Percentiles rank a stretch among this genome's conserved stretches.
Conservation (phyloP, 2,113 vertebrate genomes). For the Gambusia holbrooki region DNA sequence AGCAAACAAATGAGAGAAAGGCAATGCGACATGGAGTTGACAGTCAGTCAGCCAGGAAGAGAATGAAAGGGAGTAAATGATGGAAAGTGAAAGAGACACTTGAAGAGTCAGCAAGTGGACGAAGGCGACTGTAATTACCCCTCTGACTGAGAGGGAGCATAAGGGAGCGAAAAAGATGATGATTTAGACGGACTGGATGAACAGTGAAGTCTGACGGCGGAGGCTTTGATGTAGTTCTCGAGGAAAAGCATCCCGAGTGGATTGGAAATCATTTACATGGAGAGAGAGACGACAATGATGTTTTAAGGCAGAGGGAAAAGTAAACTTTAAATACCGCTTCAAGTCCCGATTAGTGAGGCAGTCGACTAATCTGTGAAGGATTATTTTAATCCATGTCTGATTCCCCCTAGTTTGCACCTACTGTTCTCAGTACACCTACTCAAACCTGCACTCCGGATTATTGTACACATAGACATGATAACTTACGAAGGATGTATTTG, state of each 20-base stretch:
- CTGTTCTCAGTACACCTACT: neutral
- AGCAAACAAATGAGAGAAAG: slow-evolving; percentile 16
- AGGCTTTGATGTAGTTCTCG: neutral
- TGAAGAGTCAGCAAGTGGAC: slow-evolving; percentile 4
- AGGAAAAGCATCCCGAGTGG: neutral
- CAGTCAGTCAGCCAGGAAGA: slow-evolving; percentile 4
- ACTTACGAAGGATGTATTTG: too few species aligned
- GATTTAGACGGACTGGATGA: neutral
- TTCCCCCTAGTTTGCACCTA: neutral
- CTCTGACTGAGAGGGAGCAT: slow-evolving; percentile 22
- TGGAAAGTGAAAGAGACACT: slow-evolving; percentile 26
- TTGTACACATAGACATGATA: too few species aligned
- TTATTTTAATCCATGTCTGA: neutral
- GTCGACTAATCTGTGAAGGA: too few species aligned
- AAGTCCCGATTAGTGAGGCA: too few species aligned
- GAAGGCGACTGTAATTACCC: slow-evolving; percentile 25
- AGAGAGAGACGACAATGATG: too few species aligned
- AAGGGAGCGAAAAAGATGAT: slow-evolving; percentile 2
- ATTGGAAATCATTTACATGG: neutral
- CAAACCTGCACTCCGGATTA: neutral
- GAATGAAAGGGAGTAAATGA: slow-evolving; percentile 15
- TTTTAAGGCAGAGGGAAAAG: too few species aligned
- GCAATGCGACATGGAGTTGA: neutral
- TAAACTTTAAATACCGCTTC: too few species aligned
- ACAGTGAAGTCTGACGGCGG: neutral